phyloP scores from a whole-genome alignment of 2,888 invertebrate species.

The Zygaena filipendulae region DNA sequence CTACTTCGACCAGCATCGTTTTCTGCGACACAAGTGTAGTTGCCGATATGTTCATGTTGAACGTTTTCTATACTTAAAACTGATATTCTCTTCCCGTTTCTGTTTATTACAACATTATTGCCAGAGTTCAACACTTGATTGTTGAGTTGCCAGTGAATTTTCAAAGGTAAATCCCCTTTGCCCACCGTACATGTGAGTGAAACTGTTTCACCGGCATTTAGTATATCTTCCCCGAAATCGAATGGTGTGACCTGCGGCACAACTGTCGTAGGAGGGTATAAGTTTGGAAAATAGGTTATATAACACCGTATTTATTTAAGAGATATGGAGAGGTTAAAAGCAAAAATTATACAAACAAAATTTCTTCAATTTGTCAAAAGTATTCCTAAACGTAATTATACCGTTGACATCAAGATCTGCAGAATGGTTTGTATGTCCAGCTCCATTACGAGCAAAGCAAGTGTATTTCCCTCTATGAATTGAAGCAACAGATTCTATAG shows the following conservation, averaged over 20 bases:
- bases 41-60: constrained; percentile 64
- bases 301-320: too few species aligned
- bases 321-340: constrained; percentile 8
- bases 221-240: constrained; percentile 76
- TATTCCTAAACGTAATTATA: constrained; percentile 18
- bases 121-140: constrained; percentile 49
- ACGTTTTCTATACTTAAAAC: constrained; percentile 72
- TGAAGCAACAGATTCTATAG: constrained; percentile 71
- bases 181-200: constrained; percentile 74
- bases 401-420: constrained; percentile 65
- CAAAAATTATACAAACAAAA: constrained; percentile 12
- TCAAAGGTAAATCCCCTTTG: constrained; percentile 75
- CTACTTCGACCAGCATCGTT: constrained; percentile 71
- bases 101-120: constrained; percentile 65
- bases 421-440: constrained; percentile 65
- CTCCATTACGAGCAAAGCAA: constrained; percentile 70
- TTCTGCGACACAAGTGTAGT: constrained; percentile 71
- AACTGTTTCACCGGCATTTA: constrained; percentile 76
- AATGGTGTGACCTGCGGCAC: constrained; percentile 81
- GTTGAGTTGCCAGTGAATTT: constrained; percentile 76
- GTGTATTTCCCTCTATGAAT: constrained; percentile 72
- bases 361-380: constrained; percentile 3
- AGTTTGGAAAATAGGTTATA: too few species aligned
- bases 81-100: constrained; percentile 71
- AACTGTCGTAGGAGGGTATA: too few species aligned